Conservation (phyloP, 1,140 invertebrate species). For the Dufourea novaeangliae region DNA sequence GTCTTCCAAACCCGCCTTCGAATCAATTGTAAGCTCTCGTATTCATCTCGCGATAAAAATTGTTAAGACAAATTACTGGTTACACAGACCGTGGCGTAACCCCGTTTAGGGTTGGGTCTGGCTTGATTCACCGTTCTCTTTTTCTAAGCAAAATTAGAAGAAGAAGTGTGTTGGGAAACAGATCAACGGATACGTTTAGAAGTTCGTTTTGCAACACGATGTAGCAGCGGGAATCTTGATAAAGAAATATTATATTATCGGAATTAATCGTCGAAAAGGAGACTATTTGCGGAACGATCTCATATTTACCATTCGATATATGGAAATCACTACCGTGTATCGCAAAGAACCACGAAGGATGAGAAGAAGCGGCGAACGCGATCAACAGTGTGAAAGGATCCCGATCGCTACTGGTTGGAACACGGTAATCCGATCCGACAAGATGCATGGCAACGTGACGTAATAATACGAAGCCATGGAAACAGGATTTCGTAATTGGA, state of each 20-base stretch:
- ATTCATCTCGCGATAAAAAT: not conserved
- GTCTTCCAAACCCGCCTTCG: not conserved
- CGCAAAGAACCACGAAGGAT: constrained; percentile 12
- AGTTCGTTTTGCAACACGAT: not conserved
- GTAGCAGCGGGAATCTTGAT: not conserved
- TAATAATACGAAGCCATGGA: constrained; percentile 41
- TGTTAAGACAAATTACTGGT: not conserved
- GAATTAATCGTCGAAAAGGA: too few species aligned
- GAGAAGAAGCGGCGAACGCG: not conserved
- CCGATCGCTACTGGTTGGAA: constrained; percentile 39
- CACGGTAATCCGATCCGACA: constrained; percentile 34
- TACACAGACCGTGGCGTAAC: not conserved
- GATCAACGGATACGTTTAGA: not conserved
- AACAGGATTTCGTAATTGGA: constrained; percentile 36
- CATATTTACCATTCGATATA: not conserved
- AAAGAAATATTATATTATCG: not conserved
- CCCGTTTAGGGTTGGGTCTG: not conserved
- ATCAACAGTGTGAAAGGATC: constrained; percentile 37
- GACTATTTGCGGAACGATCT: too few species aligned
- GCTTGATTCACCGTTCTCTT: not conserved
- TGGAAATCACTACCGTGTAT: too few species aligned
- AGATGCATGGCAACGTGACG: constrained; percentile 40
- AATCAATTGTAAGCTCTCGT: not conserved
- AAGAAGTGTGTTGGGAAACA: not conserved
- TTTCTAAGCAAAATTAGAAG: not conserved